A percentile compares a stretch with the other conserved stretches of the same genome.
Conservation (phyloP, 2,888 invertebrate species). For the Drosophila percnosoma region DNA sequence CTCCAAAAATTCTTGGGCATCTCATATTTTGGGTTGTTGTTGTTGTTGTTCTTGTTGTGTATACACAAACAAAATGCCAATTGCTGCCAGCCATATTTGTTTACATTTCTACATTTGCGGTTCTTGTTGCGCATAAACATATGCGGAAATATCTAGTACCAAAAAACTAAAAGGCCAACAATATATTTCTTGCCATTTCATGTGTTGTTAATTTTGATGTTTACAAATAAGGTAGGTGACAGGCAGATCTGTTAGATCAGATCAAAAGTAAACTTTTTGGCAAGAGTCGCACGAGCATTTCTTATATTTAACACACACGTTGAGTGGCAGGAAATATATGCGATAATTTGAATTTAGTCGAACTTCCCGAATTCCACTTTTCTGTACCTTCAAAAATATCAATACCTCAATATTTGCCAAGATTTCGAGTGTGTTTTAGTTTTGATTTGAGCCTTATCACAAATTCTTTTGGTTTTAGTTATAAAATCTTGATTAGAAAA, state of each 20-base stretch:
- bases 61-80: conserved; percentile 48
- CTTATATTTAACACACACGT: neutral
- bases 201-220: conserved; percentile 23
- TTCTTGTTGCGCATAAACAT: conserved; percentile 42
- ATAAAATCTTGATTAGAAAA: neutral
- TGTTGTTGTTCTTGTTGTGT: neutral
- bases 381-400: neutral
- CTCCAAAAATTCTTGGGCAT: conserved; percentile 32
- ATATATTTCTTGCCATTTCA: conserved; percentile 18
- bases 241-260: conserved; percentile 12
- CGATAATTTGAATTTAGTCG: neutral
- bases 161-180: conserved; percentile 14
- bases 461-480: neutral
- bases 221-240: conserved; percentile 36
- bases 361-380: neutral
- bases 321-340: neutral
- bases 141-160: conserved; percentile 32
- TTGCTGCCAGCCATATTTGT: conserved; percentile 49
- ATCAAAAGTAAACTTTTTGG: conserved; percentile 24
- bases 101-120: conserved; percentile 52
- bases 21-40: conserved; percentile 33
- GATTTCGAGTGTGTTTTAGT: neutral
- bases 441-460: neutral
- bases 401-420: neutral
- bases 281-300: conserved; percentile 9